Evolutionary conservation across 1,140 invertebrate genomes (phyloP), one percentile per base, ranked within the genome.

Genomic region (Lucilia cuprina): DNA sequence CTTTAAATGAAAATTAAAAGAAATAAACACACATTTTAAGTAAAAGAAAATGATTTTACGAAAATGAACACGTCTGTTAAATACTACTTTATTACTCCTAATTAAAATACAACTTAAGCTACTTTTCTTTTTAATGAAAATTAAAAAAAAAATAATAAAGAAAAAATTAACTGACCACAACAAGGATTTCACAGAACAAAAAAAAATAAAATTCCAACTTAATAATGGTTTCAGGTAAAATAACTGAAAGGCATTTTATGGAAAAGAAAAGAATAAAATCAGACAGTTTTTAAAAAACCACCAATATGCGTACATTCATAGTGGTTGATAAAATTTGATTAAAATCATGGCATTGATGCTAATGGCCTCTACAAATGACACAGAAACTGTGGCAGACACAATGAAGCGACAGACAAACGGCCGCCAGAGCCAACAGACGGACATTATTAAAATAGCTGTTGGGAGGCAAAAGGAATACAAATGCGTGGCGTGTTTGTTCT

Each of bases 301-400:
- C 65, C 65, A 70, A 70, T 21, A 70, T 70, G 65, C 21, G 65
- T 70, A 5, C 50, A 55, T 70, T 7, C 19, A 21, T 70, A 21
- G 60, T 70, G 60, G 50, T 70, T 21, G 65, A 70, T 70, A 21
- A 70, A 70, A 70, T 70, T 70, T 70, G 65, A 70, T 70, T 70
- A 70, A 70, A 70, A 70, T 70, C 65, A 25, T 70, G 65, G 65
- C 65, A 70, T 70, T 70, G 65, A 70, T 70, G 65, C 65, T 70
- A 70, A 70, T 70, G 65, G 65, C 19, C 19, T 70, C n/a, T 70
- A 70, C 65, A 70, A n/a, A 70, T 70, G 65, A 70, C 21, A 55
- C 50, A 55, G 17, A 17, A n/a, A 55, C 12, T 5, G 4, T 55
- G 50, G 50, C 13, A 55, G 17, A 17, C 12, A 55, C 9, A 25